A percentile compares a stretch with the other conserved stretches of the same genome.
Conservation (phyloP, 2,888 invertebrate genomes). For the Agrotis clavis region DNA sequence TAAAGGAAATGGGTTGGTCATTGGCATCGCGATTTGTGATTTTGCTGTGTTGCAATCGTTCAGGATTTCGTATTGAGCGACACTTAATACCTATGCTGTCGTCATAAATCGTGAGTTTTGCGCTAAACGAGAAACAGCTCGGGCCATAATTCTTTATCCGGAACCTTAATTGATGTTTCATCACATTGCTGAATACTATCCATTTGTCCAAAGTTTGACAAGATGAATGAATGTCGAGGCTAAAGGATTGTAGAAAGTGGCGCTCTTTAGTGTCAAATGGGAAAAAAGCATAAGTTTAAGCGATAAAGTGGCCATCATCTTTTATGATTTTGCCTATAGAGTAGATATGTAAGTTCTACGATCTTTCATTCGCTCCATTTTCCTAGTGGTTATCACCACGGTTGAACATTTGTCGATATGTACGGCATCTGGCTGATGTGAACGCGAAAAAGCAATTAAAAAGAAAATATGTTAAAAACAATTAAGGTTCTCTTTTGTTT, state of each 20-base stretch:
- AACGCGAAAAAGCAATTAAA: slow-evolving; percentile 27
- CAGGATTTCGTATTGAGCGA: neutral
- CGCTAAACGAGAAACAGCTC: neutral
- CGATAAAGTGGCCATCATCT: neutral
- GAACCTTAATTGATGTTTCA: neutral
- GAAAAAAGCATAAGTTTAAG: too few relatives aligned
- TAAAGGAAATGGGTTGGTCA: slow-evolving; percentile 29
- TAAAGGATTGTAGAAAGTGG: too few relatives aligned
- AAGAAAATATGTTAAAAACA: slow-evolving; percentile 20
- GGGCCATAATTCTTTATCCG: neutral
- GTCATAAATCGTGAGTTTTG: slow-evolving; percentile 5
- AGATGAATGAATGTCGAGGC: neutral
- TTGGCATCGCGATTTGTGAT: slow-evolving; percentile 13
- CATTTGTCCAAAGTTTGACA: too few relatives aligned
- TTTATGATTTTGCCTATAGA: neutral
- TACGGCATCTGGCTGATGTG: neutral
- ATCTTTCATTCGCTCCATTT: neutral
- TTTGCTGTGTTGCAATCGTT: slow-evolving; percentile 24
- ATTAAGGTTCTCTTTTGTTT: slow-evolving; percentile 30
- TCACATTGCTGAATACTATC: neutral
- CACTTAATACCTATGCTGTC: neutral
- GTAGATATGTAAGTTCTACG: neutral
- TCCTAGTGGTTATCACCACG: neutral
- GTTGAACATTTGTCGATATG: too few relatives aligned
- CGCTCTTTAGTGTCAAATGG: too few relatives aligned